These are phyloP conservation scores for Athene noctua DNA, from an alignment of 2,113 vertebrate species.

Conservation along the genomic window DNA sequence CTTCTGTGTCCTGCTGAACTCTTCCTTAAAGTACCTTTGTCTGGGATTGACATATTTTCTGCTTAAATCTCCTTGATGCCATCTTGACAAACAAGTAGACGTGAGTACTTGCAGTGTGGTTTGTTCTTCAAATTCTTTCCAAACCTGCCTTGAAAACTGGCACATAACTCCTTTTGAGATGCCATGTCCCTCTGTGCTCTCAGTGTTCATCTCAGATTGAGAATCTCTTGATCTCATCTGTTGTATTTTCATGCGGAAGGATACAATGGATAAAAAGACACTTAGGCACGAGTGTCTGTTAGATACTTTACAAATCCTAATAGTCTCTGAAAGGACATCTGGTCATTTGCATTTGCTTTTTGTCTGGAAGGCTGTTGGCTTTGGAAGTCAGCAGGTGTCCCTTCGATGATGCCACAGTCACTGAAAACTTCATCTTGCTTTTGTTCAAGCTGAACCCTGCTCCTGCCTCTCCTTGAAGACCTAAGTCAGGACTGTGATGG, in stretches of 20 bases:
- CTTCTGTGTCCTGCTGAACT: background rate
- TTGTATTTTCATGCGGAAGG: background rate
- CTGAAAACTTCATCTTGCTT: background rate
- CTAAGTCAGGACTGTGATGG: background rate
- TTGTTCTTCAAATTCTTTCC: background rate
- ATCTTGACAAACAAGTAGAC: background rate
- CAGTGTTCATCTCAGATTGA: background rate
- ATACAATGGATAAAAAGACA: background rate
- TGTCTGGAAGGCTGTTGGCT: background rate
- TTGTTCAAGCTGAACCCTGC: background rate
- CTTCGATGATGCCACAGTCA: background rate
- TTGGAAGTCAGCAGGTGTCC: background rate
- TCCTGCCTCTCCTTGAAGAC: background rate
- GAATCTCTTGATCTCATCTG: background rate
- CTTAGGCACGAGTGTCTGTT: background rate
- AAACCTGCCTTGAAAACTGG: background rate
- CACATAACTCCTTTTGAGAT: background rate
- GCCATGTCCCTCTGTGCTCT: background rate
- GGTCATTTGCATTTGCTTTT: background rate
- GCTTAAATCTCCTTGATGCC: background rate
- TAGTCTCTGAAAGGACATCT: background rate
- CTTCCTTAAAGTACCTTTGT: background rate
- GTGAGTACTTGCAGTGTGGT: background rate
- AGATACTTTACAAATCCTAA: background rate
- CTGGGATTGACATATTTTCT: background rate